A percentile compares a stretch with the other conserved stretches of the same genome.
Conservation (phyloP, 2,113 vertebrate genomes). For the Urocolius indicus region DNA sequence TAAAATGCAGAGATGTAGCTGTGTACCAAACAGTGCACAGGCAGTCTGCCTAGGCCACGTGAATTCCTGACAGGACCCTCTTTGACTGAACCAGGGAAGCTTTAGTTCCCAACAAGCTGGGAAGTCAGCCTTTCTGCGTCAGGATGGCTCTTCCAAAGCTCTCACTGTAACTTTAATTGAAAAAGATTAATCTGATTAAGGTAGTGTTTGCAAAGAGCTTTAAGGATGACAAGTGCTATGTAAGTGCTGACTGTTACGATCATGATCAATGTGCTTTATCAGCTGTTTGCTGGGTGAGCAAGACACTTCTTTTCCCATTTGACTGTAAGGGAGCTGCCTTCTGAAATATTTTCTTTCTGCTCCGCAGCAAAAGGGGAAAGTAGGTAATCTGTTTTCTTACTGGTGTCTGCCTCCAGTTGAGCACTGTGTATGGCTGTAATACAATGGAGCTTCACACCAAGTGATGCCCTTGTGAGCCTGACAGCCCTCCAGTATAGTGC, state of each 20-base stretch:
- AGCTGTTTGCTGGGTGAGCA: constrained; percentile 20
- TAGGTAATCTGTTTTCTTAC: neutral
- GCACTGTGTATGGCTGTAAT: too few relatives aligned
- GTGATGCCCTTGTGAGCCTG: fast-evolving
- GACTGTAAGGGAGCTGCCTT: neutral
- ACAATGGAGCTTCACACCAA: neutral
- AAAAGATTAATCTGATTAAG: constrained; percentile 36
- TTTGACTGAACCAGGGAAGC: neutral
- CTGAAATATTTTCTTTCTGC: neutral
- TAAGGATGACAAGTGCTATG: constrained; percentile 15
- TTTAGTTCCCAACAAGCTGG: neutral
- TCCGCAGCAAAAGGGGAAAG: neutral
- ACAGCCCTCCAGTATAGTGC: neutral
- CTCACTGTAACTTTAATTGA: neutral
- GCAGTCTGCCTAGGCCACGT: neutral
- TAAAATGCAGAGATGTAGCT: neutral
- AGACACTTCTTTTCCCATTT: neutral
- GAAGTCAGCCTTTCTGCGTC: neutral
- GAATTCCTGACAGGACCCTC: neutral
- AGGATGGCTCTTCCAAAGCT: neutral
- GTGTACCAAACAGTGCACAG: too few relatives aligned
- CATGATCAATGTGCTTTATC: neutral
- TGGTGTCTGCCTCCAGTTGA: neutral
- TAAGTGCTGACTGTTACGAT: constrained; percentile 45
- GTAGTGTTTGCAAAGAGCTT: constrained; percentile 20